Conservation (phyloP, 2,113 vertebrate species). For the Clarias gariepinus region DNA sequence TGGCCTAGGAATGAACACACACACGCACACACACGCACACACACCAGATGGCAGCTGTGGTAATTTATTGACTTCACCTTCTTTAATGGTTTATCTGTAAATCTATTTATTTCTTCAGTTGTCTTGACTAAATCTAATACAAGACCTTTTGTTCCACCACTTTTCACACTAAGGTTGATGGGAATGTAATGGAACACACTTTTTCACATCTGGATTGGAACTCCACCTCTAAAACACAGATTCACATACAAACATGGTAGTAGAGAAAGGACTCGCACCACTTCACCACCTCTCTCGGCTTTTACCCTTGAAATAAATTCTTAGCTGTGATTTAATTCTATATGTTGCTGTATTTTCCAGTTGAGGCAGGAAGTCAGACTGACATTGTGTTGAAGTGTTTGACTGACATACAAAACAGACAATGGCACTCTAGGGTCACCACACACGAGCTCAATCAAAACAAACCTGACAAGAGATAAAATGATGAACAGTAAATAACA, state of each 20-base stretch:
- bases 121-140: not conserved
- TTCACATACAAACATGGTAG: not conserved
- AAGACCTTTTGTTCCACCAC: not conserved
- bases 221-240: not conserved
- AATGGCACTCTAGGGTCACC: too few species aligned
- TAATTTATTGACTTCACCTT: not conserved
- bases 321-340: not conserved
- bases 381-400: not conserved
- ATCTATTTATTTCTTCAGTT: not conserved
- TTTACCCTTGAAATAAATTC: not conserved
- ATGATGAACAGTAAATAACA: too few species aligned
- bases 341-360: not conserved
- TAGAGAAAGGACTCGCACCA: not conserved
- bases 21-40: not conserved
- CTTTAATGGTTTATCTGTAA: not conserved
- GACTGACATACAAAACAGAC: too few species aligned
- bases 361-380: not conserved
- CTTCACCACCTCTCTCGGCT: not conserved
- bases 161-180: not conserved
- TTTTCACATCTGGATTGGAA: not conserved
- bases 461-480: not conserved
- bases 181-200: not conserved
- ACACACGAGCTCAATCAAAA: not conserved
- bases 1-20: not conserved
- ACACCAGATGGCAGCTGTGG: not conserved